A percentile compares a stretch with the other conserved stretches of the same genome.
Evolutionary conservation across 2,888 invertebrate species (phyloP).

Genomic region (Drosophila seclusa): DNA sequence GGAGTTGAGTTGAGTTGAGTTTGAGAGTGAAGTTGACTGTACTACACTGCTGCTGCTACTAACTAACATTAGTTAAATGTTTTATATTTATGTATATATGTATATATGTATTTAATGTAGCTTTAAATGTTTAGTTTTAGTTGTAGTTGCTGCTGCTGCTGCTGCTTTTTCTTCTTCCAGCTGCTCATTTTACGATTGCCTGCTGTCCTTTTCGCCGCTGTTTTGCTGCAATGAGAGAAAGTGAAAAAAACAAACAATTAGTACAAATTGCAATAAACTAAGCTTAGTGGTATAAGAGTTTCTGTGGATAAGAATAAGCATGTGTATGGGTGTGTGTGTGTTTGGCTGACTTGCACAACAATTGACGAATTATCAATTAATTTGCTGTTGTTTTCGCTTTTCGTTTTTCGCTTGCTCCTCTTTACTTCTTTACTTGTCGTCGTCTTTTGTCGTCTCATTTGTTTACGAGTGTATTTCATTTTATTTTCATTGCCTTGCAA

Average conservation of each 20-base stretch:
- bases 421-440: slow-evolving; percentile 14
- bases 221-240: slow-evolving; percentile 71
- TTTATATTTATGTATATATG: slow-evolving; percentile 18
- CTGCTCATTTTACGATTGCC: slow-evolving; percentile 67
- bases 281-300: slow-evolving; percentile 3
- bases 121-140: slow-evolving; percentile 60
- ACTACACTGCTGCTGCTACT: slow-evolving; percentile 59
- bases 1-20: slow-evolving; percentile 51
- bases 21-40: slow-evolving; percentile 74
- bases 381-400: slow-evolving; percentile 52
- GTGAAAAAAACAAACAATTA: slow-evolving; percentile 53
- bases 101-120: slow-evolving; percentile 33
- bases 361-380: slow-evolving; percentile 69
- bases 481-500: slow-evolving; percentile 32
- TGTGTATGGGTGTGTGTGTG: slow-evolving; percentile 14
- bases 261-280: slow-evolving; percentile 41
- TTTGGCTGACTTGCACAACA: slow-evolving; percentile 53
- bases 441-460: slow-evolving; percentile 39
- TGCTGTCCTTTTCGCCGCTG: slow-evolving; percentile 70
- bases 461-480: slow-evolving; percentile 48
- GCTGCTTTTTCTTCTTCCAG: slow-evolving; percentile 30
- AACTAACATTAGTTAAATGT: slow-evolving; percentile 42
- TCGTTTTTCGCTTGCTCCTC: slow-evolving; percentile 21
- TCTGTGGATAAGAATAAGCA: neutral
- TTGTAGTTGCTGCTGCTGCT: slow-evolving; percentile 35